Evolutionary conservation across 2,888 invertebrate species (phyloP).

Genomic region (Oligia strigilis): DNA sequence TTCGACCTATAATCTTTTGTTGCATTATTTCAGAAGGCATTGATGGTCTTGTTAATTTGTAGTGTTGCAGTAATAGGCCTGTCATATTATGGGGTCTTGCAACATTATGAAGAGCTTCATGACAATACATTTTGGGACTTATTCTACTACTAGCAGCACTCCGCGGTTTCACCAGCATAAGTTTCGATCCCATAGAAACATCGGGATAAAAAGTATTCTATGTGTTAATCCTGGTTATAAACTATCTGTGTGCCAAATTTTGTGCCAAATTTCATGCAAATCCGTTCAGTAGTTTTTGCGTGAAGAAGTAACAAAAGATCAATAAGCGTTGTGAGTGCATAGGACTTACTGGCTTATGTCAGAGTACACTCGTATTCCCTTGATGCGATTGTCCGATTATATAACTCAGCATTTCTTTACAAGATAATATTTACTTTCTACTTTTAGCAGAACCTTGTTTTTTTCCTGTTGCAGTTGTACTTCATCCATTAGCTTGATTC

Average conservation of each 20-base stretch:
- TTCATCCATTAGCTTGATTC: slow-evolving; percentile 20
- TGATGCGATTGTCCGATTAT: slow-evolving; percentile 42
- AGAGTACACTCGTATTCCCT: not conserved
- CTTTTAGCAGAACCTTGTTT: not conserved
- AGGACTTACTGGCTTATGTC: slow-evolving; percentile 34
- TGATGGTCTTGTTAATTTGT: not conserved
- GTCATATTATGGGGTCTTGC: not conserved
- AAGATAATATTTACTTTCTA: slow-evolving; percentile 6
- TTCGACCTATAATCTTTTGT: not conserved
- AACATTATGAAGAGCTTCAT: not conserved
- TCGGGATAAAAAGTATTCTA: too few relatives aligned
- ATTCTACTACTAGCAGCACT: not conserved
- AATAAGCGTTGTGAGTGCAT: not conserved
- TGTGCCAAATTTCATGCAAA: too few relatives aligned
- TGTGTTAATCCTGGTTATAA: too few relatives aligned
- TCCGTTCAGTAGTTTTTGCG: too few relatives aligned
- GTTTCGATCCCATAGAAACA: too few relatives aligned
- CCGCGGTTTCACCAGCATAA: too few relatives aligned
- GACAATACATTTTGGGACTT: not conserved
- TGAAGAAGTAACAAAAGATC: not conserved
- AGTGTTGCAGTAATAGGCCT: not conserved
- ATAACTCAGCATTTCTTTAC: not conserved
- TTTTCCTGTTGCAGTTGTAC: not conserved
- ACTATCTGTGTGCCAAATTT: too few relatives aligned
- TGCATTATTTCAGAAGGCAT: not conserved